Conservation (phyloP, 2,113 vertebrate genomes). For the Bagarius yarrelli region DNA sequence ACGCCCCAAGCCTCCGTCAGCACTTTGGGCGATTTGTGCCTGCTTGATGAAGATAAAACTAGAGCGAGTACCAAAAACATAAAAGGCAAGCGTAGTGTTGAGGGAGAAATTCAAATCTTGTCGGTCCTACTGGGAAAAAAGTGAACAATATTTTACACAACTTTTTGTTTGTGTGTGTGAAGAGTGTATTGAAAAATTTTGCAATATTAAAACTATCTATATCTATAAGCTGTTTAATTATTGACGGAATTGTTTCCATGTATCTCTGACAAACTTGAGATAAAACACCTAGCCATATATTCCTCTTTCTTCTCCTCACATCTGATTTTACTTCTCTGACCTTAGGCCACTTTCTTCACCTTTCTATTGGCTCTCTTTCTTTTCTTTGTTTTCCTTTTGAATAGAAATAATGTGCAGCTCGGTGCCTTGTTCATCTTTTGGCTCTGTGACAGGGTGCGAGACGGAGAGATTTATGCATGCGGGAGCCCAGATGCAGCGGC, state of each 20-base stretch:
- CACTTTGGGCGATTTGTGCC: slow-evolving; percentile 73
- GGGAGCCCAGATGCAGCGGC: slow-evolving; percentile 83
- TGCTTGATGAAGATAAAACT: slow-evolving; percentile 67
- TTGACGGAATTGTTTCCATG: not conserved
- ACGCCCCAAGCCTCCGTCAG: slow-evolving; percentile 71
- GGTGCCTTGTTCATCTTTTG: slow-evolving; percentile 79
- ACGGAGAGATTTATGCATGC: slow-evolving; percentile 89
- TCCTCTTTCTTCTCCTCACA: slow-evolving; percentile 1
- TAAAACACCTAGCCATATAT: slow-evolving; percentile 21
- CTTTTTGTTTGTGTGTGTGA: not conserved
- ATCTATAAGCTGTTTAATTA: not conserved
- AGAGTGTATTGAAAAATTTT: not conserved
- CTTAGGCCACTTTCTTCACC: slow-evolving; percentile 78
- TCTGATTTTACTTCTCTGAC: slow-evolving; percentile 85
- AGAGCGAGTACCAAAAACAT: slow-evolving; percentile 57
- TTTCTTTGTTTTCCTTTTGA: slow-evolving; percentile 39
- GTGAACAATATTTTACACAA: slow-evolving; percentile 9
- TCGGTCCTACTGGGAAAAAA: not conserved
- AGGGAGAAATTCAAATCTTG: slow-evolving; percentile 35
- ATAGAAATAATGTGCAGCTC: slow-evolving; percentile 81
- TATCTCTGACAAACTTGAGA: slow-evolving; percentile 7
- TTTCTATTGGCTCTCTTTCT: slow-evolving; percentile 20
- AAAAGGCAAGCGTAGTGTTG: slow-evolving; percentile 34
- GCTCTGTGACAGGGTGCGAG: slow-evolving; percentile 77
- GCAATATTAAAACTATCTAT: not conserved